Base-by-base conservation (phyloP, 2,888 invertebrate species). In the Dryococelus australis region DNA sequence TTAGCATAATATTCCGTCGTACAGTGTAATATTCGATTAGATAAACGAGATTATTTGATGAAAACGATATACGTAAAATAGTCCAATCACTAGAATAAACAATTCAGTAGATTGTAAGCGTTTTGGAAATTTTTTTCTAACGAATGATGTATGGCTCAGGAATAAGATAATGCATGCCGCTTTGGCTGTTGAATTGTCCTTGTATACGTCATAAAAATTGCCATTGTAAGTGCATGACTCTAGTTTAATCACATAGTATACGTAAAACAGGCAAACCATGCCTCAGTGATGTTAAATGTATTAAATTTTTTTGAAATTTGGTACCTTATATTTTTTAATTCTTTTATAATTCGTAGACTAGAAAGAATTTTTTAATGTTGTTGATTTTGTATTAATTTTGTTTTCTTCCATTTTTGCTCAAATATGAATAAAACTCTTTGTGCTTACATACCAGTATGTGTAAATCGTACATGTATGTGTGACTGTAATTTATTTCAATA, bases 401-500 rank as follows among this genome's bases (percentile, higher is more conserved):
- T 85, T 87, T 85, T 87, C 47, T 80, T 87, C 35, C 79, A 79
- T 81, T 87, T 85, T 87, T 87, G 87, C 87, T 87, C 87, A 87
- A 87, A 83, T 65, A 83, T 83, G n/a, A 83, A 83, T 35, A 83
- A 83, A 83, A 83, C 26, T 53, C 84, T 85, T 87, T 79, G 81
- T 87, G 81, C 85, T 65, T 85, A 43, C 85, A 85, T 26, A 87
- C 65, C 28, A 83, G 78, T 88, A 85, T 88, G 85, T 86, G 86
- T 88, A 86, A 87, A 84, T 85, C 85, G 86, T 88, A 83, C 43
- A 88, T 88, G 88, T 88, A 65, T 24, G 88, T 88, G 88, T 88
- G 88, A 88, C 86, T 88, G 88, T 88, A 88, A 88, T 88, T 88
- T 88, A 88, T 88, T 88, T 88, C 88, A 88, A 88, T 88, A 88